Evolutionary conservation across 2,113 vertebrate genomes (phyloP).

Genomic region (Camelus dromedarius): DNA sequence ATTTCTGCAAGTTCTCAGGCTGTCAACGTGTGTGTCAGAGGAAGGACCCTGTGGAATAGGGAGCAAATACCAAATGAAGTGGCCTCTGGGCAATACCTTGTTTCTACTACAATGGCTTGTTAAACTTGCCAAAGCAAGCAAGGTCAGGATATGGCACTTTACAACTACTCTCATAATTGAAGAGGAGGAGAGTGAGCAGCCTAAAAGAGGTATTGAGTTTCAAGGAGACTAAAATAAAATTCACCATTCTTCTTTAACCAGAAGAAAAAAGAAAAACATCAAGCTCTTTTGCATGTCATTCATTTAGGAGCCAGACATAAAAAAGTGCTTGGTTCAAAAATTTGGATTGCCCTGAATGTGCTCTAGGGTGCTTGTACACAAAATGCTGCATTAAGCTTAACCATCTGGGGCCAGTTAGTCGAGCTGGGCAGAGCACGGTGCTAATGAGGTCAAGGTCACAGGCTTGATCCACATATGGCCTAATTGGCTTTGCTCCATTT

Average conservation of each 20-base stretch:
- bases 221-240: slow-evolving; percentile 70
- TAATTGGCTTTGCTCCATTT: slow-evolving; percentile 83
- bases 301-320: slow-evolving; percentile 52
- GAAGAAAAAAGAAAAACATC: slow-evolving; percentile 66
- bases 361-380: slow-evolving; percentile 70
- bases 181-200: slow-evolving; percentile 73
- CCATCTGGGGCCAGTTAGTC: slow-evolving; percentile 81
- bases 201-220: slow-evolving; percentile 81
- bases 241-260: slow-evolving; percentile 61
- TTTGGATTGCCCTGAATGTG: slow-evolving; percentile 20
- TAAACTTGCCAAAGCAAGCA: slow-evolving; percentile 85
- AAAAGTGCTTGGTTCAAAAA: slow-evolving; percentile 65
- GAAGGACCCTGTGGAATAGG: slow-evolving; percentile 65
- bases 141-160: slow-evolving; percentile 86
- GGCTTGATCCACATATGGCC: slow-evolving; percentile 73
- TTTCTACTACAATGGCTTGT: slow-evolving; percentile 85
- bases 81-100: slow-evolving; percentile 82
- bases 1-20: slow-evolving; percentile 73
- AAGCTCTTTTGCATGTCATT: slow-evolving; percentile 52
- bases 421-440: slow-evolving; percentile 67
- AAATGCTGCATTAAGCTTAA: slow-evolving; percentile 72
- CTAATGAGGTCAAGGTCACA: slow-evolving; percentile 84
- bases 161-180: slow-evolving; percentile 83
- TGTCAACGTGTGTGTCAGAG: slow-evolving; percentile 74
- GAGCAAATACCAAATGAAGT: slow-evolving; percentile 74